phyloP scores from a whole-genome alignment of 2,888 invertebrate genomes.

The Antheraea yamamai region DNA sequence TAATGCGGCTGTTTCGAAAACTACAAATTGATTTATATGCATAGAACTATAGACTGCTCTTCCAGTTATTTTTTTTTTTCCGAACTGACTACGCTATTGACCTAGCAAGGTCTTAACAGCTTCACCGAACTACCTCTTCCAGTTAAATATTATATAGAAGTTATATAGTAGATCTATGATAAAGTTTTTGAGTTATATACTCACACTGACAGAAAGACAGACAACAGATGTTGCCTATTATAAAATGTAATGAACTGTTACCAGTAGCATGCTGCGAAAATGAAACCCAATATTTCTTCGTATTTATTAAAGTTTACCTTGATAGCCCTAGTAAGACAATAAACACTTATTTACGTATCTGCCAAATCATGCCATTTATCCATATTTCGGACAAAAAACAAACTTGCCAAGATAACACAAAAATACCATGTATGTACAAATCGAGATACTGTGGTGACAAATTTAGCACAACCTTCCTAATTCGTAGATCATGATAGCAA shows the following conservation, averaged over 20 bases:
- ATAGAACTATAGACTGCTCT: too few species aligned
- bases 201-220: too few species aligned
- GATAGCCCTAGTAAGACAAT: background rate
- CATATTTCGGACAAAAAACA: background rate
- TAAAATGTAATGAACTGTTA: background rate
- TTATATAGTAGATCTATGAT: too few species aligned
- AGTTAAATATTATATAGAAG: too few species aligned
- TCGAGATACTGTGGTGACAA: background rate
- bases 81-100: too few species aligned
- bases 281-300: background rate
- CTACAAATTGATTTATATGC: too few species aligned
- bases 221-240: background rate
- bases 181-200: too few species aligned
- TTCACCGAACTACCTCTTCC: too few species aligned
- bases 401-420: background rate
- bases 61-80: too few species aligned
- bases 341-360: background rate
- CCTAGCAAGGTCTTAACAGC: too few species aligned
- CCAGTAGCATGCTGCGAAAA: background rate
- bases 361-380: background rate
- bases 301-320: background rate
- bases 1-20: too few species aligned
- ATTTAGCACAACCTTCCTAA: constrained; percentile 9
- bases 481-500: constrained; percentile 6
- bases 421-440: background rate